Evolutionary conservation across 2,113 vertebrate genomes (phyloP).

Genomic region (Xiphias gladius): DNA sequence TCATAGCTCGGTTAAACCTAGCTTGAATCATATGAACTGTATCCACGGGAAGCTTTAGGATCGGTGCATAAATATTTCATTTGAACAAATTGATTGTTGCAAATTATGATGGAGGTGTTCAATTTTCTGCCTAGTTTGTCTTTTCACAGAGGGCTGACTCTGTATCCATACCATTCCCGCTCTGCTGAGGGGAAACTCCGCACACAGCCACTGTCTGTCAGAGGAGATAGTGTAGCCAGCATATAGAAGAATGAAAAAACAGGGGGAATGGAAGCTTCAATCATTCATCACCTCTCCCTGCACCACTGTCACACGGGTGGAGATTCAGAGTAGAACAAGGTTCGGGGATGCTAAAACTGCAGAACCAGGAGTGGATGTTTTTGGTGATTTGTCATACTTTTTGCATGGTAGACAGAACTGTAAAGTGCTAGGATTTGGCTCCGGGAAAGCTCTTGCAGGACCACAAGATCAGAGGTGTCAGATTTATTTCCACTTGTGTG

Average conservation of each 20-base stretch:
- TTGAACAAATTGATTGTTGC: slow-evolving; percentile 72
- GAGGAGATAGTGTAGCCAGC: slow-evolving; percentile 69
- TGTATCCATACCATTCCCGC: slow-evolving; percentile 47
- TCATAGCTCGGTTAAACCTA: slow-evolving; percentile 7
- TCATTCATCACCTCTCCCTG: slow-evolving; percentile 70
- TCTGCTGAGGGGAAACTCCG: slow-evolving; percentile 43
- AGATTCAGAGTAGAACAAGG: slow-evolving; percentile 55
- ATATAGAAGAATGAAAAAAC: slow-evolving; percentile 45
- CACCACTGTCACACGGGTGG: slow-evolving; percentile 52
- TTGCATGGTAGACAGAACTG: slow-evolving; percentile 48
- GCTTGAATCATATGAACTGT: neutral
- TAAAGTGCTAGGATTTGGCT: slow-evolving; percentile 22
- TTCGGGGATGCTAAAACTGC: slow-evolving; percentile 51
- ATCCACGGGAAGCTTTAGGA: slow-evolving; percentile 34
- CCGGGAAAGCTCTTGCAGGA: slow-evolving; percentile 10
- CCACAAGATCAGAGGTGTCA: slow-evolving; percentile 29
- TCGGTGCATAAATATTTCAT: slow-evolving; percentile 74
- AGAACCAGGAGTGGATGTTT: slow-evolving; percentile 29
- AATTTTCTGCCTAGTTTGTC: slow-evolving; percentile 77
- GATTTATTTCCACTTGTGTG: slow-evolving; percentile 27
- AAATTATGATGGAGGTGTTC: slow-evolving; percentile 74
- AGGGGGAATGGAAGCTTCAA: slow-evolving; percentile 44
- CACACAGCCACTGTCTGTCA: slow-evolving; percentile 60
- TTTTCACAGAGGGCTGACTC: slow-evolving; percentile 72
- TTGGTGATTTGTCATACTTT: slow-evolving; percentile 61